phyloP scores from a whole-genome alignment of 2,797 vertebrate genomes.

The Sebastes kiyomatsui region DNA sequence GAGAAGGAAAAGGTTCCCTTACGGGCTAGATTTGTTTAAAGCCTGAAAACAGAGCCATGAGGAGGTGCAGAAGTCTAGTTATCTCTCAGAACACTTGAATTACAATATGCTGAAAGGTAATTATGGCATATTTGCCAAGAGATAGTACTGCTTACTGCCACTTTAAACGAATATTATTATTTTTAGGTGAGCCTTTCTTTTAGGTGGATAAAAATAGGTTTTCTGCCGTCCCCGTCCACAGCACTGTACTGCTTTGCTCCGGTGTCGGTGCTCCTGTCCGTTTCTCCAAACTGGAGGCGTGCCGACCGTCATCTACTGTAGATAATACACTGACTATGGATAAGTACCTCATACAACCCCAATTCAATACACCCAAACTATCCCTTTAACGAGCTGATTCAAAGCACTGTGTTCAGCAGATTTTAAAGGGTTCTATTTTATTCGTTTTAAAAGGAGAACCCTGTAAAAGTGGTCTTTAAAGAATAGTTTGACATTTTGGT shows the following conservation, averaged over 20 bases:
- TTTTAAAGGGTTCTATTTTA: background rate
- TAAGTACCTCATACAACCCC: background rate
- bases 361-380: background rate
- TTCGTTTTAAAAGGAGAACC: background rate
- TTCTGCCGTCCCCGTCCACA: background rate
- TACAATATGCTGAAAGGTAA: background rate
- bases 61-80: background rate
- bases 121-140: too few species aligned
- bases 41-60: background rate
- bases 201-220: background rate
- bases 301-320: too few species aligned
- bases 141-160: background rate
- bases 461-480: background rate
- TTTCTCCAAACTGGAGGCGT: background rate
- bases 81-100: background rate
- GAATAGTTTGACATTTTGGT: background rate
- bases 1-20: background rate
- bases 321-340: background rate
- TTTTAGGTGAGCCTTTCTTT: background rate
- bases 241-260: background rate
- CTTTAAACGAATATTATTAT: too few species aligned
- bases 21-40: background rate
- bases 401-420: background rate
- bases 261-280: fast-evolving
- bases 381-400: too few species aligned